Evolutionary conservation across 2,113 vertebrate species (phyloP).

Genomic region (Siphamia tubifer): DNA sequence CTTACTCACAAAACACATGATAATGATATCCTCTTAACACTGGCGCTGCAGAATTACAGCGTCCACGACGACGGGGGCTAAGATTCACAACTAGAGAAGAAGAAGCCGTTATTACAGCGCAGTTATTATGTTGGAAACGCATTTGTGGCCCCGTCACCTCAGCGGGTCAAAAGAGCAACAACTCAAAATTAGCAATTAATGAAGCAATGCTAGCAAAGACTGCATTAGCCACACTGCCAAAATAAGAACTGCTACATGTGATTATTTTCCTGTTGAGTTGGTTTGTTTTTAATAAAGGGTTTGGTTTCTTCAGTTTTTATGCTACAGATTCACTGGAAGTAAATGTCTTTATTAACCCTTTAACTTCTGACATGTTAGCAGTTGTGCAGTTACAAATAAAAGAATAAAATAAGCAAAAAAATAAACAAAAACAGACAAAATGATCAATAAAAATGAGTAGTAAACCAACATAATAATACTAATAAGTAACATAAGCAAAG

Average conservation of each 20-base stretch:
- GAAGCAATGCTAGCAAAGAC: conserved; percentile 35
- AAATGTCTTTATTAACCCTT: conserved; percentile 26
- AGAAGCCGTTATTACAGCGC: conserved; percentile 67
- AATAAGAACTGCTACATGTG: conserved; percentile 51
- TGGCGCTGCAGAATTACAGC: conserved; percentile 76
- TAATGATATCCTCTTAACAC: conserved; percentile 85
- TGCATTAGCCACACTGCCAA: conserved; percentile 42
- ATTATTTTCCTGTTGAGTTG: conserved; percentile 43
- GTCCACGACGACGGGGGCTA: conserved; percentile 64
- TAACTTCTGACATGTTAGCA: too few species aligned
- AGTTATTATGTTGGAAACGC: conserved; percentile 70
- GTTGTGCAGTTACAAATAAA: too few species aligned
- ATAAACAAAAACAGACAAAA: too few species aligned
- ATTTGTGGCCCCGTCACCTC: conserved; percentile 67
- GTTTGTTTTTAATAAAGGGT: conserved; percentile 30
- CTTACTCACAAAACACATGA: conserved; percentile 80
- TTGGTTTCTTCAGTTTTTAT: conserved; percentile 37
- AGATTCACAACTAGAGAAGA: conserved; percentile 70
- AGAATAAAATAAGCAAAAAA: conserved; percentile 6
- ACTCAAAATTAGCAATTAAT: conserved; percentile 74
- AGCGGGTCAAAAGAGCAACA: conserved; percentile 62
- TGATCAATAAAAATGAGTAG: too few species aligned
- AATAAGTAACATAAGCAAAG: too few species aligned
- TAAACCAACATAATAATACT: too few species aligned
- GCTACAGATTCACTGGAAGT: neutral